Percentiles rank a stretch among this genome's conserved stretches.
phyloP scores from a whole-genome alignment of 2,888 invertebrate species.

The Tenthredo distinguenda region DNA sequence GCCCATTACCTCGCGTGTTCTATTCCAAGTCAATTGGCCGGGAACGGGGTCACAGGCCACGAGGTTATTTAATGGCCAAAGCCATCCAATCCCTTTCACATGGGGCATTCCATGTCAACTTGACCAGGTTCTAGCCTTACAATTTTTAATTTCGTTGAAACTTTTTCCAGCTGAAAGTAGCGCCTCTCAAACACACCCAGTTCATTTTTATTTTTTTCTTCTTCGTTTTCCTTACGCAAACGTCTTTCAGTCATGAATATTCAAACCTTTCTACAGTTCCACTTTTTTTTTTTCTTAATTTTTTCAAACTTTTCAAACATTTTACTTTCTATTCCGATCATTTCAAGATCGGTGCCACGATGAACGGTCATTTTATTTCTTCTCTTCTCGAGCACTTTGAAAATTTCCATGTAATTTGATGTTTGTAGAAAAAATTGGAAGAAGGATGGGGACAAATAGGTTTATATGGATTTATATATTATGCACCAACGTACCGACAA shows the following conservation, averaged over 20 bases:
- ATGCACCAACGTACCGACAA: neutral
- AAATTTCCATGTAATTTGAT: too few relatives aligned
- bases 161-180: too few relatives aligned
- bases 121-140: too few relatives aligned
- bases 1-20: constrained; percentile 46
- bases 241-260: neutral
- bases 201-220: too few relatives aligned
- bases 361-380: neutral
- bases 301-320: too few relatives aligned
- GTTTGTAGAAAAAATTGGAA: neutral
- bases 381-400: too few relatives aligned
- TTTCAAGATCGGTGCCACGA: too few relatives aligned
- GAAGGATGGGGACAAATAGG: neutral
- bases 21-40: constrained; percentile 42
- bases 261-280: neutral
- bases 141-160: too few relatives aligned
- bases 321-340: too few relatives aligned
- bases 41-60: constrained; percentile 35
- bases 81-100: constrained; percentile 12
- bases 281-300: too few relatives aligned
- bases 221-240: too few relatives aligned
- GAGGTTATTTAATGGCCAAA: constrained; percentile 29
- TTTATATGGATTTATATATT: neutral
- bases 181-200: too few relatives aligned
- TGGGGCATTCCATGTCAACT: neutral